Evolutionary conservation across 2,797 vertebrate genomes (phyloP), one percentile per base, ranked within the genome.

Genomic region (Gephyroberyx darwinii): DNA sequence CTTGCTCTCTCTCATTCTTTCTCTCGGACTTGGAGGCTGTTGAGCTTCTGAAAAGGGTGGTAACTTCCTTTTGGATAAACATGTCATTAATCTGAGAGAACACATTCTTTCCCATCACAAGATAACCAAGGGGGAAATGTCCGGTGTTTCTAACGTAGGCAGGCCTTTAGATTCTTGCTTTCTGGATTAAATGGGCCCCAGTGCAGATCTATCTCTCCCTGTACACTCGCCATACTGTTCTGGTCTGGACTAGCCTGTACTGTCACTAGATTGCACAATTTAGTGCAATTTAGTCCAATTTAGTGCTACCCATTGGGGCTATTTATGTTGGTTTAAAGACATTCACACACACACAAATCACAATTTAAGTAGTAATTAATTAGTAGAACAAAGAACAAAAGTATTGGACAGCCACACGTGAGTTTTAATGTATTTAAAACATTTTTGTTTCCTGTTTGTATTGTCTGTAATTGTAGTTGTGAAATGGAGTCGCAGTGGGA

Each of bases 21-120:
- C 83, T 90, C 88, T 93, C 89, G 90, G 93, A 92, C 94, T 94
- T 84, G 93, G 95, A 96, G 95, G 94, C 93, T 94, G 92, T 86
- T 70, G 90, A 93, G 95, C 94, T 96, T 94, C 94, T 93, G 93
- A 95, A 95, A 95, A 95, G 97, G 97, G 97, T 93, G 97, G 96
- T 37, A 91, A 96, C 95, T 99, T 99, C 97, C 97, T 98, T 95
- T 96, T 43, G 95, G 96, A 95, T 96, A 98, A 98, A 97, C 95
- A 97, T 95, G 95, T 95, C 95, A 96, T 96, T 97, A 97, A 96
- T 96, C 95, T 96, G 94, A 94, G 94, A 93, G 94, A 96, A 94
- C 85, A 85, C 95, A 96, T 97, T 97, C 95, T 96, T 96, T 96
- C 95, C 94, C 95, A 96, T 95, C 88, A 86, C 93, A 94, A 96